Conservation (phyloP, 2,888 invertebrate genomes). For the Mesorhabditis sp. region DNA sequence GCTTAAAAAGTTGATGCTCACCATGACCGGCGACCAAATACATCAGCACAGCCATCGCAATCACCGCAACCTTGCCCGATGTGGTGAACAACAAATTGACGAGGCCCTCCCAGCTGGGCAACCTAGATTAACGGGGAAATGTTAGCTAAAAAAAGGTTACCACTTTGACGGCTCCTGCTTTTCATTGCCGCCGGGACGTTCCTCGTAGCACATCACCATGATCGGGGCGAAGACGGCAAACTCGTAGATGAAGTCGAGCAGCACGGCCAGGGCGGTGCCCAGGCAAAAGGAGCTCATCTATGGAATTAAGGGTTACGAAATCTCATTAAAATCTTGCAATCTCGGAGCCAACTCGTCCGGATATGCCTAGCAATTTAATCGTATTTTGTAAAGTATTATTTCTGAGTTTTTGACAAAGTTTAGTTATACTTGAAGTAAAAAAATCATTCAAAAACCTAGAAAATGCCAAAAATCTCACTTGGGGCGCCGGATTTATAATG, state of each 20-base stretch:
- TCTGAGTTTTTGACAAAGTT: background rate
- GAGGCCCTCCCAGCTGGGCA: background rate
- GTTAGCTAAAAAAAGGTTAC: background rate
- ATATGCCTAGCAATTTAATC: background rate
- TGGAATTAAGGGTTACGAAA: background rate
- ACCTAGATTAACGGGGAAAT: background rate
- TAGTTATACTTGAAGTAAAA: background rate
- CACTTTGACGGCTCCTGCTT: background rate
- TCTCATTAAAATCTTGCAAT: background rate
- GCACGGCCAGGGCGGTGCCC: slow-evolving; percentile 49
- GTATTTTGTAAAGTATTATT: background rate
- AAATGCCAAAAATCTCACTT: slow-evolving; percentile 10
- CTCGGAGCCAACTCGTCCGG: background rate
- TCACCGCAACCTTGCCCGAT: slow-evolving; percentile 1
- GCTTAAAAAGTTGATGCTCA: background rate
- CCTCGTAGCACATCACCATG: slow-evolving; percentile 24
- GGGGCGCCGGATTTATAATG: slow-evolving; percentile 32
- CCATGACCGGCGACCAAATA: slow-evolving; percentile 22
- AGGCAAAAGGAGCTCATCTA: slow-evolving; percentile 49
- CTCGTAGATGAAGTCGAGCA: slow-evolving; percentile 48
- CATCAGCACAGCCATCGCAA: slow-evolving; percentile 26
- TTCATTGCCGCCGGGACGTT: too few relatives aligned
- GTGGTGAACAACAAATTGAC: background rate
- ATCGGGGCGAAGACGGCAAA: slow-evolving; percentile 46
- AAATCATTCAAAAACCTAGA: background rate